Evolutionary conservation across 2,797 vertebrate genomes (phyloP).

Genomic region (Aeoliscus strigatus): DNA sequence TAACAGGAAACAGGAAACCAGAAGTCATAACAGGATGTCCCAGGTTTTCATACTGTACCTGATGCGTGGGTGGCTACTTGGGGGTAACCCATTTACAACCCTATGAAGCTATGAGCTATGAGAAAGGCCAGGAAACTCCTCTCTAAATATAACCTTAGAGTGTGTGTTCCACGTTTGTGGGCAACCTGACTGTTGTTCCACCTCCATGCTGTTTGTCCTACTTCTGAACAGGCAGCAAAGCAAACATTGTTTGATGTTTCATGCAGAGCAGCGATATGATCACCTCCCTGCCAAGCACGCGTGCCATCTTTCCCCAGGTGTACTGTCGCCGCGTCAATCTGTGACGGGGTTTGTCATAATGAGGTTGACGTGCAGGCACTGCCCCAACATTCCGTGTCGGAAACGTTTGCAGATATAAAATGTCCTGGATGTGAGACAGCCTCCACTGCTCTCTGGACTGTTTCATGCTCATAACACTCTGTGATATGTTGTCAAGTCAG

Average conservation of each 20-base stretch:
- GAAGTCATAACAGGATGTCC: conserved; percentile 78
- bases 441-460: too few relatives aligned
- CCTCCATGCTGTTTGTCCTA: conserved; percentile 50
- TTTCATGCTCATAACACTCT: too few relatives aligned
- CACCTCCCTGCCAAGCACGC: conserved; percentile 45
- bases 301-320: conserved; percentile 58
- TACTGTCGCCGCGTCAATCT: conserved; percentile 34
- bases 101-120: too few relatives aligned
- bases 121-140: conserved; percentile 65
- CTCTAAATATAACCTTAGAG: conserved; percentile 62
- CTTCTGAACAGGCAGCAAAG: conserved; percentile 55
- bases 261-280: conserved; percentile 42
- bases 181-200: conserved; percentile 31
- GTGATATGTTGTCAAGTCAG: too few relatives aligned
- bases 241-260: conserved; percentile 58
- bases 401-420: too few relatives aligned
- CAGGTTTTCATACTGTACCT: conserved; percentile 75
- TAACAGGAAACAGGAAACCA: conserved; percentile 77
- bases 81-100: conserved; percentile 72
- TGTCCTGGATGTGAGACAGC: too few relatives aligned
- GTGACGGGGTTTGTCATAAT: conserved; percentile 61
- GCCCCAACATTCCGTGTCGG: conserved; percentile 16
- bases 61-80: conserved; percentile 70
- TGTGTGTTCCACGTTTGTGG: conserved; percentile 3
- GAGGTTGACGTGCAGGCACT: conserved; percentile 47